These are phyloP conservation scores for Drosophila sordidula DNA, from an alignment of 2,888 invertebrate genomes.

Conservation along the genomic window DNA sequence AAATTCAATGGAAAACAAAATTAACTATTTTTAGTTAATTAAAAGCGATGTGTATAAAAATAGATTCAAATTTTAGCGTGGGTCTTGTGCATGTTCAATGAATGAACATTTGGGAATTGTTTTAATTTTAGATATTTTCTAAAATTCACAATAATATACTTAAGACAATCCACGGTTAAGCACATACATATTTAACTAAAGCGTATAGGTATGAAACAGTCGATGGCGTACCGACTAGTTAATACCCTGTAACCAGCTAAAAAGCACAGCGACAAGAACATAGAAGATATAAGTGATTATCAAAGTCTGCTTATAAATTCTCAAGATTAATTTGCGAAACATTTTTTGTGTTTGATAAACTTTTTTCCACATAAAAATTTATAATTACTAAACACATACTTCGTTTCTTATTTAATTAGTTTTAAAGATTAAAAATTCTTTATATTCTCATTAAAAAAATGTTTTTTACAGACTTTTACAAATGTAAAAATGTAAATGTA, in stretches of 20 bases:
- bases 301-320: no score
- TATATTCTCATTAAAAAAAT: no score
- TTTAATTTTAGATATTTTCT: neutral
- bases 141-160: neutral
- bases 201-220: neutral
- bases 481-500: no score
- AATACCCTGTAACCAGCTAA: conserved; percentile 9
- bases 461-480: no score
- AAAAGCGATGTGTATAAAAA: conserved; percentile 26
- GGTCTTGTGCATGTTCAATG: neutral
- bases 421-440: no score
- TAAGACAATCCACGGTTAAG: conserved; percentile 3
- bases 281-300: no score
- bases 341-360: no score
- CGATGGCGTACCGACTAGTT: neutral
- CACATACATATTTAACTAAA: conserved; percentile 1
- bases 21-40: conserved; percentile 8
- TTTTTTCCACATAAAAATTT: no score
- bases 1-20: conserved; percentile 19
- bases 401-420: no score
- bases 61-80: neutral
- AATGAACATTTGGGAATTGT: neutral
- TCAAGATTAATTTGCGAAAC: no score
- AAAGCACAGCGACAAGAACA: neutral
- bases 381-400: no score